Percentiles rank a stretch among this genome's conserved stretches.
Conservation (phyloP, 2,797 vertebrate genomes). For the Lepilemur septentrionalis region DNA sequence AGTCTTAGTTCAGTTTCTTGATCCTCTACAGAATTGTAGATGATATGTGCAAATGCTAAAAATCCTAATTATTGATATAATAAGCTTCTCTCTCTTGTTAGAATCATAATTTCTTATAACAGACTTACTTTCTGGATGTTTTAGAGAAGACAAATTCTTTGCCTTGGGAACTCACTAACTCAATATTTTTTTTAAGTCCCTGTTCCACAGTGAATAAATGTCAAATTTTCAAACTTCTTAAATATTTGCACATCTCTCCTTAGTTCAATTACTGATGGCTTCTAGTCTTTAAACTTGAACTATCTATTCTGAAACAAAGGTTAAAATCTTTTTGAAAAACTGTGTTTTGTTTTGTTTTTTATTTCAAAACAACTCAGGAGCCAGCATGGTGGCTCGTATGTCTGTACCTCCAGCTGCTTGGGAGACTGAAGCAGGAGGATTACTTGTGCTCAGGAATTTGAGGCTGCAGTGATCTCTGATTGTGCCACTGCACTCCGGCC, state of each 20-base stretch:
- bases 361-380: neutral
- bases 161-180: neutral
- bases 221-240: conserved; percentile 3
- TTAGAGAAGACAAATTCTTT: neutral
- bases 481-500: too few species aligned
- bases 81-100: neutral
- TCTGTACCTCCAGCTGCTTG: too few species aligned
- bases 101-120: neutral
- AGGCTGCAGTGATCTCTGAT: too few species aligned
- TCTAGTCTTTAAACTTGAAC: neutral
- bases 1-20: neutral
- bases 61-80: neutral
- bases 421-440: too few species aligned
- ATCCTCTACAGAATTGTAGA: conserved; percentile 7
- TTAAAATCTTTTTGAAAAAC: neutral
- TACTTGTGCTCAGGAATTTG: too few species aligned
- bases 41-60: neutral
- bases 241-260: neutral
- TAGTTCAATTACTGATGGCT: neutral
- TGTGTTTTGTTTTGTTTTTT: neutral
- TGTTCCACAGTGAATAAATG: neutral
- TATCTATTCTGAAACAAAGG: neutral
- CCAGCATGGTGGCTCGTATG: too few species aligned
- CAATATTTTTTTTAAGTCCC: neutral
- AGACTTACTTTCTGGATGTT: neutral